Conservation (phyloP, 2,888 invertebrate species). For the Cheilosia impressa region DNA sequence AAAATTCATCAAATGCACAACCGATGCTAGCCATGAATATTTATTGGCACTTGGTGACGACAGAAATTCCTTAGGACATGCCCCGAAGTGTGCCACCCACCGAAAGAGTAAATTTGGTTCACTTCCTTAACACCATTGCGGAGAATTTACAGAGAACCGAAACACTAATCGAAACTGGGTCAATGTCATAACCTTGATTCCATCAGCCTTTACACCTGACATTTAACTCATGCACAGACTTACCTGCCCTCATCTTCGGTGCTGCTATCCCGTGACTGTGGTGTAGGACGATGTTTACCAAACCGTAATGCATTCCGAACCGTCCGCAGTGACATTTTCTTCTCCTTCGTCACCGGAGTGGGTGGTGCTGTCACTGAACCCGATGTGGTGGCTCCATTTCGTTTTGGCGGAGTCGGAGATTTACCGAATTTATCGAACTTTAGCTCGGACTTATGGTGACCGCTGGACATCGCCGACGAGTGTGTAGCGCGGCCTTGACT, state of each 20-base stretch:
- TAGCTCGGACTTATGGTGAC: constrained; percentile 76
- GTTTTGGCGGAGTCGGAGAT: constrained; percentile 76
- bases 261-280: constrained; percentile 81
- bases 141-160: constrained; percentile 5
- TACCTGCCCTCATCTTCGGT: constrained; percentile 81
- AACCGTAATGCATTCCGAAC: constrained; percentile 80
- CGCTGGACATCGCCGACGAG: constrained; percentile 49
- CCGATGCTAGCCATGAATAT: constrained; percentile 11
- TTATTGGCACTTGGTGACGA: constrained; percentile 2
- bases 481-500: constrained; percentile 70
- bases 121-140: constrained; percentile 2
- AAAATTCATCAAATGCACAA: neutral
- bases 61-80: neutral
- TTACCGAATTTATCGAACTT: constrained; percentile 79
- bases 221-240: constrained; percentile 58
- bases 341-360: constrained; percentile 77
- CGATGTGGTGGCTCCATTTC: constrained; percentile 49
- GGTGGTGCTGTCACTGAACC: constrained; percentile 56
- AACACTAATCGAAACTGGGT: constrained; percentile 47
- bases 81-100: neutral
- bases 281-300: constrained; percentile 78
- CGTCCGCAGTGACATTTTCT: constrained; percentile 79
- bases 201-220: constrained; percentile 26
- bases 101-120: neutral
- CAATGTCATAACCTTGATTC: constrained; percentile 66